phyloP scores from a whole-genome alignment of 2,888 invertebrate species.

The Polyommatus iphigenia region DNA sequence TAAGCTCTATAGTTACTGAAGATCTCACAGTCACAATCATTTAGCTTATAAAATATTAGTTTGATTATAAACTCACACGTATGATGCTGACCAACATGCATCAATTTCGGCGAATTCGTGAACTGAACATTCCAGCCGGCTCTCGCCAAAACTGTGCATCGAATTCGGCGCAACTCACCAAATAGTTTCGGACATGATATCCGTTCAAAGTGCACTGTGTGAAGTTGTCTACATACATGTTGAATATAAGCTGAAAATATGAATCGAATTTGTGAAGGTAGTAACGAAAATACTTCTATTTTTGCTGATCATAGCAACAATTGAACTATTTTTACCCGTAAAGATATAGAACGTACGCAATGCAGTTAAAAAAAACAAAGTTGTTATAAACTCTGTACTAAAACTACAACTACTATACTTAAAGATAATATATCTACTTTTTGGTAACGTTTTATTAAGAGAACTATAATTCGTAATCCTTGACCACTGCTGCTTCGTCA shows the following conservation, averaged over 20 bases:
- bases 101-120: neutral
- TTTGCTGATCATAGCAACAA: neutral
- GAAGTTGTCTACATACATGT: neutral
- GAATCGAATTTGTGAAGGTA: neutral
- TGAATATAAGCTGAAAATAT: neutral
- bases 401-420: too few relatives aligned
- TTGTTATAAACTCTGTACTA: too few relatives aligned
- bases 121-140: constrained; percentile 14
- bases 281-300: neutral
- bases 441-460: too few relatives aligned
- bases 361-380: too few relatives aligned
- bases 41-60: too few relatives aligned
- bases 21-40: too few relatives aligned
- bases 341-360: too few relatives aligned
- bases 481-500: too few relatives aligned
- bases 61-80: neutral
- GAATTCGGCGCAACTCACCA: neutral
- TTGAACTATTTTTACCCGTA: neutral
- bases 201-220: neutral
- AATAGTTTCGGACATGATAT: constrained; percentile 25
- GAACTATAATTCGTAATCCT: neutral
- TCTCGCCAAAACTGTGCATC: neutral
- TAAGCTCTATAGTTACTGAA: too few relatives aligned
- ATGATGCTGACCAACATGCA: neutral
- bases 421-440: too few relatives aligned